A percentile compares a stretch with the other conserved stretches of the same genome.
These are phyloP conservation scores for Drosophila chauvacae DNA, from an alignment of 1,140 invertebrate species.

Conservation along the genomic window DNA sequence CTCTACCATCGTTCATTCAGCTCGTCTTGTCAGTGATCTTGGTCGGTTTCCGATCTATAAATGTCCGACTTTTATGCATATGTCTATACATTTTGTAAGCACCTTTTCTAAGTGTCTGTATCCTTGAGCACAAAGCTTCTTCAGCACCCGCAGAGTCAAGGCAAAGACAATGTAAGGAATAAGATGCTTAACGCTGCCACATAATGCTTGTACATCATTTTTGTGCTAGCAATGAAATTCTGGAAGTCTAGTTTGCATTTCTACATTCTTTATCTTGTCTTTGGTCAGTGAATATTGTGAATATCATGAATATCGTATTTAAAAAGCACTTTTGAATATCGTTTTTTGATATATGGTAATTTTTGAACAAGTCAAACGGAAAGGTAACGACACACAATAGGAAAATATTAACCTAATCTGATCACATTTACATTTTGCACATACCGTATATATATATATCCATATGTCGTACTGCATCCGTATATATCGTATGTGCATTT, in stretches of 20 bases:
- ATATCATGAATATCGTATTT: constrained; percentile 6
- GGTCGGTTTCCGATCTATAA: background rate
- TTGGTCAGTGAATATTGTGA: background rate
- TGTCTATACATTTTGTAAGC: background rate
- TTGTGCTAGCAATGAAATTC: background rate
- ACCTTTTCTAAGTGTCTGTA: constrained; percentile 11
- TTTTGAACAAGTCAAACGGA: background rate
- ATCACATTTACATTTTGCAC: background rate
- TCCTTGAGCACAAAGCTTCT: constrained; percentile 8
- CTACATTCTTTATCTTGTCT: background rate
- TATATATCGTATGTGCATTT: constrained; percentile 24
- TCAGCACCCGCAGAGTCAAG: background rate
- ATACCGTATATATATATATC: background rate
- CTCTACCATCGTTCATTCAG: background rate
- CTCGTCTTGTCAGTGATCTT: background rate
- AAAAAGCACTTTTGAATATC: background rate
- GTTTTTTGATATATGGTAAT: background rate
- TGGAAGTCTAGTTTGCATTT: background rate
- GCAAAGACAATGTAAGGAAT: background rate
- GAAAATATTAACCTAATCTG: background rate
- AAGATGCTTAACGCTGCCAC: background rate
- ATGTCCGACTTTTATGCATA: background rate
- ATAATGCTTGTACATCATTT: background rate
- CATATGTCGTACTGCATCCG: constrained; percentile 21
- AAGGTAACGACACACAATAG: constrained; percentile 1